Conservation (phyloP, 2,888 invertebrate species). For the Lamellibrachia satsuma region DNA sequence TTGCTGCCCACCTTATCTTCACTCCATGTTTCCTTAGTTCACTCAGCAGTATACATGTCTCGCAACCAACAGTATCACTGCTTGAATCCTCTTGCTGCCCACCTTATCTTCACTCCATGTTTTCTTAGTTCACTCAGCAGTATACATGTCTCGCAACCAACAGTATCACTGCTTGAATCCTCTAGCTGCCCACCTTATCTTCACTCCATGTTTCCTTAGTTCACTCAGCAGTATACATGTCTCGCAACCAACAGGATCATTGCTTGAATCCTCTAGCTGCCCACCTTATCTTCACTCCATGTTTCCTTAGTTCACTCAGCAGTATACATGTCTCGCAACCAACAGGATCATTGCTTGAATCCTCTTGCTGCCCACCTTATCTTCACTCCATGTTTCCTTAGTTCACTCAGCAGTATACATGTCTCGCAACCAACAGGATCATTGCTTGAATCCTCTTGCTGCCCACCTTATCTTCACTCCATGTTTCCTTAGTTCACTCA, state of each 20-base stretch:
- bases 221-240: background rate
- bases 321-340: background rate
- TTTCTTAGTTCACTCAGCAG: background rate
- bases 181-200: background rate
- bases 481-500: background rate
- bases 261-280: no score
- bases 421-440: no score
- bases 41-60: background rate
- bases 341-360: no score
- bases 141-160: background rate
- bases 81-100: no score
- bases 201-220: background rate
- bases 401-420: background rate
- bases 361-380: background rate
- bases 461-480: background rate
- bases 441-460: no score
- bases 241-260: no score
- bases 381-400: background rate
- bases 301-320: background rate
- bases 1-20: background rate
- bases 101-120: background rate
- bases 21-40: background rate
- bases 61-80: no score
- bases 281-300: background rate
- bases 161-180: no score